Conservation (phyloP, 35 echinoderm and acorn worm genomes). For the Chiridota heheva region DNA sequence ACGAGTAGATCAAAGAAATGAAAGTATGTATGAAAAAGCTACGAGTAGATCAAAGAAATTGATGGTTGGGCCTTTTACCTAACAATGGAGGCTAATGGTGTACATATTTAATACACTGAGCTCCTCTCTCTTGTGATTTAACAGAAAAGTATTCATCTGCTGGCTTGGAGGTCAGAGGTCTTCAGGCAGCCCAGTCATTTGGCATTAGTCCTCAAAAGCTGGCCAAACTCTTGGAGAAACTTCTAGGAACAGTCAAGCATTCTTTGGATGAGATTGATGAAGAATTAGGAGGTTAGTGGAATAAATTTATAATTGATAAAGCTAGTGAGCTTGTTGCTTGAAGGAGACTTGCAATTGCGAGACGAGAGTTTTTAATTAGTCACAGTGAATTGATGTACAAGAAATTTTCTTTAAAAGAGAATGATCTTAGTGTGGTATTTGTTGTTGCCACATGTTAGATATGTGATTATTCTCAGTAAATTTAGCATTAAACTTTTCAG, state of each 20-base stretch:
- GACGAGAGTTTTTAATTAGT: no score
- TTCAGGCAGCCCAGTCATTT: background rate
- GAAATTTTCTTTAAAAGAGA: no score
- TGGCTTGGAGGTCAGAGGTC: background rate
- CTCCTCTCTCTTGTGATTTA: background rate
- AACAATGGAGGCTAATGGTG: slow-evolving; percentile 1
- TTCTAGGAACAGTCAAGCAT: slow-evolving; percentile 4
- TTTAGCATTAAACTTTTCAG: no score
- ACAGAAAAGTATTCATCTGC: background rate
- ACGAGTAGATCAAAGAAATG: no score
- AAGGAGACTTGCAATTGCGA: no score
- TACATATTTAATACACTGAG: background rate
- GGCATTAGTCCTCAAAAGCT: background rate
- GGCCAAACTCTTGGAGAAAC: slow-evolving; percentile 5
- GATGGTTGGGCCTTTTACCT: slow-evolving; percentile 2
- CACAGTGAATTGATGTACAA: no score
- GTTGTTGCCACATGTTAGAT: no score
- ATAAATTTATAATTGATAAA: no score
- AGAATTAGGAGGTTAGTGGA: slow-evolving; percentile 28
- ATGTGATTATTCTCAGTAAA: no score
- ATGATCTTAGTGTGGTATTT: no score
- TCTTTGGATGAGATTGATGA: slow-evolving; percentile 21
- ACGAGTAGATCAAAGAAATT: background rate
- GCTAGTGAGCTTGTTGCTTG: no score
- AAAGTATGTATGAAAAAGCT: slow-evolving; percentile 16